These are phyloP conservation scores for Anneissia japonica DNA, from an alignment of 35 echinoderm and acorn worm species.

Conservation along the genomic window DNA sequence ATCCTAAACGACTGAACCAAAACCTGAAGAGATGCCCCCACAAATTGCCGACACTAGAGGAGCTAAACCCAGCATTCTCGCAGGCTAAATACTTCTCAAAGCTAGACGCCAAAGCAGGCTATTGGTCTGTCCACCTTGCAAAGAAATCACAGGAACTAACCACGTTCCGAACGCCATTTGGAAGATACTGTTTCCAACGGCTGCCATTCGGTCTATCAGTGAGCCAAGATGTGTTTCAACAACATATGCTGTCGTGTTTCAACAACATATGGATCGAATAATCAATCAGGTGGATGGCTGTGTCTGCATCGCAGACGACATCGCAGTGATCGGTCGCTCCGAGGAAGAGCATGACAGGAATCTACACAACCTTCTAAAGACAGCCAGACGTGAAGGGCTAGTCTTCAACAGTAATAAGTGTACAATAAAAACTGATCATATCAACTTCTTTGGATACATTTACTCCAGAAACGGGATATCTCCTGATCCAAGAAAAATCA, in stretches of 20 bases:
- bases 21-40: background rate
- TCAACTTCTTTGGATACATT: conserved; percentile 43
- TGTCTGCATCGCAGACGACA: conserved; percentile 62
- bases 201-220: conserved; percentile 26
- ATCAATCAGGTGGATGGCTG: conserved; percentile 47
- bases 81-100: conserved; percentile 39
- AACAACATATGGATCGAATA: conserved; percentile 41
- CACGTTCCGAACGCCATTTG: conserved; percentile 64
- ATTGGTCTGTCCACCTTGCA: conserved; percentile 57
- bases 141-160: conserved; percentile 44
- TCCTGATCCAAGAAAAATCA: conserved; percentile 16
- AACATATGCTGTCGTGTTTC: too few relatives aligned
- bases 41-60: conserved; percentile 8
- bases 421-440: conserved; percentile 35
- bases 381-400: too few relatives aligned
- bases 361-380: background rate
- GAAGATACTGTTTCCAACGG: conserved; percentile 43
- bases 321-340: conserved; percentile 36
- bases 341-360: conserved; percentile 45
- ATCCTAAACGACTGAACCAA: conserved; percentile 18
- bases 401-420: conserved; percentile 64
- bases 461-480: conserved; percentile 10
- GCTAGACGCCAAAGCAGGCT: conserved; percentile 48
- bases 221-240: conserved; percentile 58
- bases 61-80: conserved; percentile 20